Percentiles rank a stretch among this genome's conserved stretches.
Evolutionary conservation across 2,797 vertebrate species (phyloP).

Genomic region (Morus bassanus): DNA sequence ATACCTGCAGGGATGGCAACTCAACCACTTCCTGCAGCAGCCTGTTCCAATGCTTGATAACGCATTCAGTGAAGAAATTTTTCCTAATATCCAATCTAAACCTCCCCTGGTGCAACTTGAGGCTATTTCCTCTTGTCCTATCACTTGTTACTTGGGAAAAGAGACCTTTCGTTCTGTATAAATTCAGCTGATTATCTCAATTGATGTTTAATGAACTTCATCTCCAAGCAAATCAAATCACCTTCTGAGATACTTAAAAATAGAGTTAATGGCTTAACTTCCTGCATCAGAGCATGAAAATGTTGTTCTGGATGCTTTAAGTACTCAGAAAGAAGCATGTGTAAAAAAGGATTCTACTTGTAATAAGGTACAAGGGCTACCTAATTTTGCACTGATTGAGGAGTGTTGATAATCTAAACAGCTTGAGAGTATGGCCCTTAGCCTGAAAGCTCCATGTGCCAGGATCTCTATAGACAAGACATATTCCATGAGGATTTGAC

Average conservation of each 20-base stretch:
- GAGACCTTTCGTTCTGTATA: background rate
- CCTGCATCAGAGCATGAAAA: background rate
- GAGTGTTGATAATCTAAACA: background rate
- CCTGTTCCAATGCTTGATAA: no score
- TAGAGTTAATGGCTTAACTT: background rate
- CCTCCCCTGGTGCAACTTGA: no score
- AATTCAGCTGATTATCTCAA: background rate
- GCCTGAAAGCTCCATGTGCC: background rate
- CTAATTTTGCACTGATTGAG: background rate
- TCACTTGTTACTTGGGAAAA: no score
- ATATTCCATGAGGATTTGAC: background rate
- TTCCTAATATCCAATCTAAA: no score
- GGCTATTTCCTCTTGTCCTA: no score
- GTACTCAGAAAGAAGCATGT: background rate
- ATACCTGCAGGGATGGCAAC: no score
- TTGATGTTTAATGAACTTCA: background rate
- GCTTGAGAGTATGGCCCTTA: background rate
- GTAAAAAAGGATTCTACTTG: background rate
- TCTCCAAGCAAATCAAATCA: background rate
- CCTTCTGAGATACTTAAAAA: background rate
- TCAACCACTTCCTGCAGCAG: no score
- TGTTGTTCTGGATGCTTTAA: background rate
- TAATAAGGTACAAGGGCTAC: background rate
- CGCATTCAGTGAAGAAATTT: no score
- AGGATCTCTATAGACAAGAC: background rate